Percentiles rank a stretch among this genome's conserved stretches.
Evolutionary conservation across 2,113 vertebrate species (phyloP).

Genomic region (Prionailurus bengalensis): DNA sequence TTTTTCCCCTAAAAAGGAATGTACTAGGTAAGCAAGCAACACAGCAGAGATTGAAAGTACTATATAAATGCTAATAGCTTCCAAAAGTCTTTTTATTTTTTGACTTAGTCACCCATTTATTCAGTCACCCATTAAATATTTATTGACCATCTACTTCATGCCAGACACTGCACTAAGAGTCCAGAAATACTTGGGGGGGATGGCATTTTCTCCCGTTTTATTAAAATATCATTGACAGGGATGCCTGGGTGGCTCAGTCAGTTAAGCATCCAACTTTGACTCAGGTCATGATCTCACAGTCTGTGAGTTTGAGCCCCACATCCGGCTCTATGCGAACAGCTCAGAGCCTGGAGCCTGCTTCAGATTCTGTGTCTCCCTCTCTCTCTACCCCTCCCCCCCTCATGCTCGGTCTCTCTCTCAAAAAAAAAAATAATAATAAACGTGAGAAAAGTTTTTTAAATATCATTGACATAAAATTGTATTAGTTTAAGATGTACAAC

Average conservation of each 20-base stretch:
- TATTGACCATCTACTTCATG: background rate
- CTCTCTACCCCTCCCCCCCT: too few species aligned
- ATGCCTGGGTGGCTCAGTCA: too few species aligned
- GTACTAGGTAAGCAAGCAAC: conserved; percentile 1
- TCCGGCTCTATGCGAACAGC: too few species aligned
- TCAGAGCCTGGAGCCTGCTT: too few species aligned
- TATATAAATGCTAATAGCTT: conserved; percentile 22
- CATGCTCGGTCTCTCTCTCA: too few species aligned
- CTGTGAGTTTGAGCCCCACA: too few species aligned
- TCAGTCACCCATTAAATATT: background rate
- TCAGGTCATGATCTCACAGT: too few species aligned
- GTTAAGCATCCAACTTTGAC: too few species aligned
- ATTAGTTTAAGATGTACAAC: background rate
- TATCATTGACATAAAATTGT: background rate
- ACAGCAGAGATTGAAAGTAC: background rate
- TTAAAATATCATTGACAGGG: background rate
- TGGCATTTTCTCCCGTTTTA: background rate
- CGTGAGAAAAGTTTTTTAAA: background rate
- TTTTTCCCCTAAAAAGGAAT: conserved; percentile 8
- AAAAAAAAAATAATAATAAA: too few species aligned
- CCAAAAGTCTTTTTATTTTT: background rate
- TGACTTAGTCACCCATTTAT: background rate
- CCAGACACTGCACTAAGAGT: background rate
- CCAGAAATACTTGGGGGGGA: background rate
- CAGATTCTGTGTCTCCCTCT: too few species aligned